Evolutionary conservation across 1,140 invertebrate species (phyloP), one percentile per base, ranked within the genome.

Genomic region (Odontomachus brunneus): DNA sequence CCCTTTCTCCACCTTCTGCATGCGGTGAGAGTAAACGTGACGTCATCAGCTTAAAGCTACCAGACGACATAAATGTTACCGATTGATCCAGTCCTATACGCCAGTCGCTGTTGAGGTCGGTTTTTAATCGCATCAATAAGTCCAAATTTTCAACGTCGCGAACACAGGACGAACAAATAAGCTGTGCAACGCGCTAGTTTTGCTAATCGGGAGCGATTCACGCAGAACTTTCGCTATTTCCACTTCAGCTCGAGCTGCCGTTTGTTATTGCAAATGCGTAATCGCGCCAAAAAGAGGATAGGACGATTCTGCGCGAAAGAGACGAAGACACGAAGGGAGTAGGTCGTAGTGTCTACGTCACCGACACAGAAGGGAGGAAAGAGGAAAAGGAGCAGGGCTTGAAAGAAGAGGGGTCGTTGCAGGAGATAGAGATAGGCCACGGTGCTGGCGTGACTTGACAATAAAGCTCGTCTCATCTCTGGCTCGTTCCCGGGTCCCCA

Each of bases 401-500:
- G 22, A 53, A 80, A 57, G 75, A 51, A 82, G 87, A 89, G 90
- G 86, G 92, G 90, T 89, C 89, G 83, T 84, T 86, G 74, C 84
- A 51, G 80, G 63, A 92, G 93, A 94, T 94, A 90, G 89, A 94
- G 93, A 94, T 94, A 94, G 91, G 90, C 88, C 93, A 94, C 93
- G 93, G 89, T 90, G 89, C 84, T 87, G 89, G 85, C 93, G 92
- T 93, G 93, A 93, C 93, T 93, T 91, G 92, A 94, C 92, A 93
- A 93, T 93, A 93, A 93, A 93, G 89, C 91, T 93, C 90, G 89
- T 88, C 90, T 91, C 89, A 92, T 90, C 91, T 92, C 89, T 59
- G 69, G 82, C 83, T 83, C 78, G 80, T 88, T 84, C 49, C 60
- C 12, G 65, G 73, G 53, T 48, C 81, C 71, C 88, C 62, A 14